Evolutionary conservation across 2,797 vertebrate species (phyloP), one percentile per base, ranked within the genome.

Genomic region (Forpus xanthops): DNA sequence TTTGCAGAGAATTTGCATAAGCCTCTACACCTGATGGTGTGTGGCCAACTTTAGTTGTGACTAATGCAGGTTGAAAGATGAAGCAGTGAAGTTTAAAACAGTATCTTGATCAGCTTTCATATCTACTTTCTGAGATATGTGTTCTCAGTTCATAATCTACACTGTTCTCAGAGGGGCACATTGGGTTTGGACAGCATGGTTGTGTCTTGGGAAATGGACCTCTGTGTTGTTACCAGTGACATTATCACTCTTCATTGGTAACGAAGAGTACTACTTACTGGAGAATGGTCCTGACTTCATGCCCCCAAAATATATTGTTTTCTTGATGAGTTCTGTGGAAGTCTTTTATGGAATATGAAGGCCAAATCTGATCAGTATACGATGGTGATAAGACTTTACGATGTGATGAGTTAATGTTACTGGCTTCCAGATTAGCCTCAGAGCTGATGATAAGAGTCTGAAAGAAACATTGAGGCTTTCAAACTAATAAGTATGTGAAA

Each of bases 1-100:
- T 77, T 73, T 71, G 50, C 47, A 17, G 7, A 47, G 52, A 14
- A 80, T 86, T 94, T 93, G 27, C n/a, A 33, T 30, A 55, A 90
- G 70, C 12, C 45, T 50, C 2, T 49, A 6, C 12, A 37, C 11
- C n/a, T 35, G 35, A 21, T 25, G 52, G 9, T 30, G 12, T 7
- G 21, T 30, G 66, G 45, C 20, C 60, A 75, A 11, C 2, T 12
- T 42, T 49, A 84, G n/a, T 28, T 37, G 30, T 65, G 76, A 78
- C 42, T 80, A 56, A 33, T 56, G 64, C 18, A 67, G 84, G 55
- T 13, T 70, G 31, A 45, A 72, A 64, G 33, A 58, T 8, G 44
- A 62, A 89, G 16, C 15, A 31, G 19, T 66, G 64, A 28, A 7
- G 8, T 67, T 89, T 66, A 41, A 84, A 81, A 44, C 10, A 53